phyloP scores from a whole-genome alignment of 2,888 invertebrate genomes.

The Nephrotoma appendiculata region DNA sequence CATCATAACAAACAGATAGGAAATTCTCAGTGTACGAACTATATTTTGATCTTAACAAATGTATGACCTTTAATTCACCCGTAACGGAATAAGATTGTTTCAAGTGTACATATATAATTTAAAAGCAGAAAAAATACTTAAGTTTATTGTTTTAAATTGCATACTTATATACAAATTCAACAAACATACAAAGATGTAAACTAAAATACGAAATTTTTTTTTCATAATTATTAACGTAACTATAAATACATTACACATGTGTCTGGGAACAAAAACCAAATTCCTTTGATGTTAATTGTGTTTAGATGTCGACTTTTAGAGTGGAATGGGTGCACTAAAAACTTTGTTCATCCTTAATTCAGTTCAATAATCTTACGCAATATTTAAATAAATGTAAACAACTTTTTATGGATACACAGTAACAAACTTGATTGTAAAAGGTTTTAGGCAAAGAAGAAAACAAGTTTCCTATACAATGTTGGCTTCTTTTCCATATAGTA shows the following conservation, averaged over 20 bases:
- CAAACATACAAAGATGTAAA: not conserved
- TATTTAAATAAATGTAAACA: not conserved
- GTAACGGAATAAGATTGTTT: not conserved
- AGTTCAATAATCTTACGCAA: not conserved
- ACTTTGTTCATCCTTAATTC: not conserved
- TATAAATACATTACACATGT: not conserved
- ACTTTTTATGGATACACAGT: not conserved
- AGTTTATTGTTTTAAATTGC: not conserved
- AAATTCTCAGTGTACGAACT: not conserved
- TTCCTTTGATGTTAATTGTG: not conserved
- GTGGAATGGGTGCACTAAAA: not conserved
- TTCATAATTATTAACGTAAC: not conserved
- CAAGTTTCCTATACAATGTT: not conserved
- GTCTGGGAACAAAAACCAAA: not conserved
- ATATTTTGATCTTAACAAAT: not conserved
- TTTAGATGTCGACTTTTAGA: not conserved
- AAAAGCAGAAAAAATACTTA: not conserved
- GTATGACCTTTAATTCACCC: not conserved
- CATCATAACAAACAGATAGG: not conserved
- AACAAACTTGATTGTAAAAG: not conserved
- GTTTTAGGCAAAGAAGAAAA: too few species aligned
- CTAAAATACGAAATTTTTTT: not conserved
- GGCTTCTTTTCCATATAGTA: not conserved
- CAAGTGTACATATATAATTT: not conserved
- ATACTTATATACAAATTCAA: not conserved